Evolutionary conservation across 2,797 vertebrate genomes (phyloP), one percentile per base, ranked within the genome.

Genomic region (Enteromius anoplus): DNA sequence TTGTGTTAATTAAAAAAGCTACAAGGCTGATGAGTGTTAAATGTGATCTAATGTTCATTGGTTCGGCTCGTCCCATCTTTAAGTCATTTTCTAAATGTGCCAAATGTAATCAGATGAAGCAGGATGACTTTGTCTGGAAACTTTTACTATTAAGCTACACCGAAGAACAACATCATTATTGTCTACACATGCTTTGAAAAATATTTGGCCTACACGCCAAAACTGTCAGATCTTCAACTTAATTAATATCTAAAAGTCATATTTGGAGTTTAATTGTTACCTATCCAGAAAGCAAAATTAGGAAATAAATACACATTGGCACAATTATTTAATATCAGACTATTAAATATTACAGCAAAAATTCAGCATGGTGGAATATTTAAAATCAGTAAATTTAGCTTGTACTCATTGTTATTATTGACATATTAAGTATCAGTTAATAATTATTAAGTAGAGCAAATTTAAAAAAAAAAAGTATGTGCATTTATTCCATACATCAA

Each of bases 1-100:
- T 93, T 92, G 92, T 92, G 93, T 93, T 95, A 93, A 95, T 94
- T 94, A 94, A 89, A 94, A 87, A 87, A 92, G 88, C 90, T 93
- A 91, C 91, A 93, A 89, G 92, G 90, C 91, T 94, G 95, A 94
- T 95, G 93, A 92, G 92, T 89, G 87, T 94, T 93, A 93, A 93
- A 93, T 92, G 90, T 93, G 94, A 93, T 93, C 92, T 93, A 93
- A 93, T 93, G 92, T 92, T 92, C 90, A 90, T 91, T 91, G 92
- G 92, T 90, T 87, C 42, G 47, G 90, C 91, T 93, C 91, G 89
- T 90, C 93, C 92, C 89, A 93, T 93, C 92, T 90, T 60, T 66
- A 76, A 89, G 92, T 93, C 89, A 87, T 94, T 93, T 92, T 90
- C 92, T 89, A 91, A 90, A 92, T 91, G 89, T 88, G 88, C 88